Base-by-base conservation (phyloP, 2,888 invertebrate genomes). In the Amblyjoppa proteus region DNA sequence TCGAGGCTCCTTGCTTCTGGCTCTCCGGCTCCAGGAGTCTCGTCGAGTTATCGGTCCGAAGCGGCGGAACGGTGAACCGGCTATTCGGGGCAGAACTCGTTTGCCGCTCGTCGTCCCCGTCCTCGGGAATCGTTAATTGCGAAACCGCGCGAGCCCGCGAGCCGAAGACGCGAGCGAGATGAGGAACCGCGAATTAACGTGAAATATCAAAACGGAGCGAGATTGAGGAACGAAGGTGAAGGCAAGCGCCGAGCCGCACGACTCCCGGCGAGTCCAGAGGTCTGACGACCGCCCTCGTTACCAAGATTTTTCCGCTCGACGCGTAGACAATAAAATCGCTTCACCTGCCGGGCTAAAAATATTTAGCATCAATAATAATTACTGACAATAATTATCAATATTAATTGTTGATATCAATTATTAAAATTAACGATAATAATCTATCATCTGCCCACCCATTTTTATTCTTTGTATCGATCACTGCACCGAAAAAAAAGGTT, bases 31-130 rank as follows among this genome's bases (percentile, higher is more conserved):
- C 69, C 68, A 53, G 74, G 76, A 80, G 79, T 51, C 49, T 83
- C 66, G 75, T 69, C 58, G 84, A 86, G 82, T 84, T 84, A 86
- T 87, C 83, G 84, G 86, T 68, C 78, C 81, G 86, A 28, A 86
- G 83, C 81, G 81, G 68, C 80, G 87, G 81, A 88, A 88, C 87
- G 89, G 56, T 83, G 86, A 81, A 77, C 79, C 84, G 85, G 84
- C 83, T 80, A 84, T 83, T 87, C 82, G 87, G 88, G 64, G 86
- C 88, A 87, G 82, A 89, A 88, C 88, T 87, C 81, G 89, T 87
- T 88, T 86, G 81, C 84, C 83, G 64, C 81, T 81, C 71, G 69
- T 78, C 79, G 28, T 76, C 69, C 73, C 16, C 81, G 74, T 85
- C 70, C 45, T 49, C 74, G 58, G 16, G 79, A 85, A 82, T 85